phyloP scores from a whole-genome alignment of 2,797 vertebrate species.

The Sebastes iracundus region DNA sequence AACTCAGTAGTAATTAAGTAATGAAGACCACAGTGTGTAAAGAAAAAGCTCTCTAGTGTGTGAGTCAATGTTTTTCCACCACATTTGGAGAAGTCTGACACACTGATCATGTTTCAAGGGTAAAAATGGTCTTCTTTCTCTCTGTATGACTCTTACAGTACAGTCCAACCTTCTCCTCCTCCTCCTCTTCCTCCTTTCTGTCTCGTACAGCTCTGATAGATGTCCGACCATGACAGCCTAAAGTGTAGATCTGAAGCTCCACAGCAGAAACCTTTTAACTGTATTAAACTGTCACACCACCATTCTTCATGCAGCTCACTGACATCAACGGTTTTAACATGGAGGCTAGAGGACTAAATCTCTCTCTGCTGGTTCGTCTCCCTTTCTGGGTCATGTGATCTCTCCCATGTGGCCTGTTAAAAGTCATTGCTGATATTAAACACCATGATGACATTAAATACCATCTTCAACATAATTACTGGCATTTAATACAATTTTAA shows the following conservation, averaged over 20 bases:
- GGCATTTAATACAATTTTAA: background rate
- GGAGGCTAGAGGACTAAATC: background rate
- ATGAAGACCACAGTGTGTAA: background rate
- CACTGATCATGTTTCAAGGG: conserved; percentile 23
- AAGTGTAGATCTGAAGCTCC: conserved; percentile 50
- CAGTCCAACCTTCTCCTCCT: background rate
- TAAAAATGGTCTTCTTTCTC: background rate
- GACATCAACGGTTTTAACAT: conserved; percentile 38
- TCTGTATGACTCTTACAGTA: background rate
- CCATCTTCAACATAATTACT: background rate
- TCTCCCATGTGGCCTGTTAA: background rate
- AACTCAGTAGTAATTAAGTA: background rate
- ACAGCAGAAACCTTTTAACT: conserved; percentile 71
- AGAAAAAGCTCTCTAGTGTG: background rate
- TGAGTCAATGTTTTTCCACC: background rate
- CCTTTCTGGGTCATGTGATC: background rate
- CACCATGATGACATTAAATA: background rate
- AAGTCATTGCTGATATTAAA: conserved; percentile 6
- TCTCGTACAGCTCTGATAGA: conserved; percentile 43
- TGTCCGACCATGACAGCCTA: conserved; percentile 40
- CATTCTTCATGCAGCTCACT: conserved; percentile 51
- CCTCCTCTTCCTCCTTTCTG: background rate
- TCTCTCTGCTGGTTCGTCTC: conserved; percentile 2
- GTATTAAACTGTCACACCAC: conserved; percentile 68
- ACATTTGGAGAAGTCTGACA: background rate